A percentile compares a stretch with the other conserved stretches of the same genome.
Conservation (phyloP, 2,113 vertebrate species). For the Tachycineta bicolor region DNA sequence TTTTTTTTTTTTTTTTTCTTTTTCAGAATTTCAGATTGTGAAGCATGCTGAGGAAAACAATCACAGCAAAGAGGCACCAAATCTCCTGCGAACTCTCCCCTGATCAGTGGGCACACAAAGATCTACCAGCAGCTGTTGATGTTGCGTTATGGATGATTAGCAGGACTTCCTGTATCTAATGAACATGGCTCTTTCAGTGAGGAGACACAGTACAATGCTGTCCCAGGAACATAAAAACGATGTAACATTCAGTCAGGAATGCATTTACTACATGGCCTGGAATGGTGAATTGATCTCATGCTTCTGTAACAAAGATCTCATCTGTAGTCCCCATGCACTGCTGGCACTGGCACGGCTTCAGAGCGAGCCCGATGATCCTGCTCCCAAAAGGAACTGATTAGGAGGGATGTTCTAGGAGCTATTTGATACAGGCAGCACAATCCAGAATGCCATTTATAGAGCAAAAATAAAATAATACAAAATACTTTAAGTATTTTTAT, state of each 20-base stretch:
- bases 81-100: background rate
- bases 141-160: conserved; percentile 39
- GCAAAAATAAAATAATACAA: background rate
- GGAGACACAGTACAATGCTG: conserved; percentile 47
- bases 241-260: conserved; percentile 56
- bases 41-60: conserved; percentile 1
- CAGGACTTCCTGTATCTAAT: conserved; percentile 63
- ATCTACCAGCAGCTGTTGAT: conserved; percentile 55
- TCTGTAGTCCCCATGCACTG: conserved; percentile 36
- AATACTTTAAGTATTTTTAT: background rate
- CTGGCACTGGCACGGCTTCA: background rate
- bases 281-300: conserved; percentile 54
- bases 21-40: background rate
- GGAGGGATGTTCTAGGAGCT: conserved; percentile 24
- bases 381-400: conserved; percentile 42
- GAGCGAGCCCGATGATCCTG: background rate
- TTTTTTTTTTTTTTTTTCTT: background rate
- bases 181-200: conserved; percentile 42
- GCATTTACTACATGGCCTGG: background rate
- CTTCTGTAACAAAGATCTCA: conserved; percentile 53
- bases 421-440: conserved; percentile 3
- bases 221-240: conserved; percentile 53
- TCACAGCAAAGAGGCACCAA: conserved; percentile 41
- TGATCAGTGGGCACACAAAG: conserved; percentile 13
- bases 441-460: background rate